Conservation (phyloP, 1,140 invertebrate species). For the Holcopasites calliopsidis region DNA sequence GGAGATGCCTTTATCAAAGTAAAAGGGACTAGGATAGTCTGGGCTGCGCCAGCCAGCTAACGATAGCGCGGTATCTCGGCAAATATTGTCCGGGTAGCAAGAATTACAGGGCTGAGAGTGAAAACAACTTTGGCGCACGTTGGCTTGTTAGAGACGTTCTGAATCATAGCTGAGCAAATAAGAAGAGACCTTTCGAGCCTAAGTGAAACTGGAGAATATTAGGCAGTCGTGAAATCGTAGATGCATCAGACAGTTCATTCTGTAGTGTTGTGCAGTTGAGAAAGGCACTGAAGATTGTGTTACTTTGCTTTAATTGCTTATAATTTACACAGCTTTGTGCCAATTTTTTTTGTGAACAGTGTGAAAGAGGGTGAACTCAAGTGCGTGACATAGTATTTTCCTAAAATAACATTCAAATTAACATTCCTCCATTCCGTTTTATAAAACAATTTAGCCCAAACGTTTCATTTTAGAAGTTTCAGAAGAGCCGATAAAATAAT, state of each 20-base stretch:
- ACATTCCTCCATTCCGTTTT: too few species aligned
- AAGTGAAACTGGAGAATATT: neutral
- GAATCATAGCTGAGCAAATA: neutral
- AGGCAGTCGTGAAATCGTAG: neutral
- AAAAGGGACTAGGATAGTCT: constrained; percentile 3
- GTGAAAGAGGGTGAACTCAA: too few species aligned
- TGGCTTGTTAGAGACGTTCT: neutral
- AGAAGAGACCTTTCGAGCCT: neutral
- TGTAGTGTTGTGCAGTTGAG: neutral
- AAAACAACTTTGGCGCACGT: constrained; percentile 1
- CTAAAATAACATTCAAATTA: too few species aligned
- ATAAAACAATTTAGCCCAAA: too few species aligned
- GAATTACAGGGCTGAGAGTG: neutral
- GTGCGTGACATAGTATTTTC: too few species aligned
- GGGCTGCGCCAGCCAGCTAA: neutral
- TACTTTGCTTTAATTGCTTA: too few species aligned
- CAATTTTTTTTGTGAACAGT: too few species aligned
- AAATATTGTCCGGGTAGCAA: neutral
- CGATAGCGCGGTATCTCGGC: constrained; percentile 3
- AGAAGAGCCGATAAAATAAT: too few species aligned
- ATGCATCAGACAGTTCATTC: neutral
- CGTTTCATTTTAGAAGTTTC: too few species aligned
- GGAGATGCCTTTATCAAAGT: neutral
- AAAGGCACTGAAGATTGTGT: too few species aligned
- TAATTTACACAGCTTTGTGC: too few species aligned